Percentiles rank a stretch among this genome's conserved stretches.
Evolutionary conservation across 2,888 invertebrate genomes (phyloP).

Genomic region (Eristalinus sepulchralis): DNA sequence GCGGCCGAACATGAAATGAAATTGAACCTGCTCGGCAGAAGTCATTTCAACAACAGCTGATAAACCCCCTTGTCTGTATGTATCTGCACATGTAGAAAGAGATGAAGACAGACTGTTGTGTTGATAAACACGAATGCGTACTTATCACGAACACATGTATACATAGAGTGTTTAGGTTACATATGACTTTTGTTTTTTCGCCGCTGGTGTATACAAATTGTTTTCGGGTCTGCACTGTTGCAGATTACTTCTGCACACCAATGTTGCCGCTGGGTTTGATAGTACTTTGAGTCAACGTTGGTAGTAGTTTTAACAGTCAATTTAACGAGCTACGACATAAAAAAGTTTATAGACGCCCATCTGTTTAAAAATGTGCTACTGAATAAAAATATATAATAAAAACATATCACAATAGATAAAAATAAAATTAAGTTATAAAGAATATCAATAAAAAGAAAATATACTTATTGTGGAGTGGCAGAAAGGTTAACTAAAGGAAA

Average conservation of each 20-base stretch:
- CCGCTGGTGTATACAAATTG: neutral
- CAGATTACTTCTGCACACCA: neutral
- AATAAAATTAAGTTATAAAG: too few species aligned
- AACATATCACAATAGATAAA: too few species aligned
- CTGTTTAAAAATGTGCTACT: too few species aligned
- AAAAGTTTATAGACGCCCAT: too few species aligned
- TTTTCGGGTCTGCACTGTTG: neutral
- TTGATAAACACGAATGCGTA: neutral
- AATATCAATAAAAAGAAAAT: too few species aligned
- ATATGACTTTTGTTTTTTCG: neutral
- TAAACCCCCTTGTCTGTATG: neutral
- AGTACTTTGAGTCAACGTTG: neutral
- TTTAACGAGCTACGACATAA: too few species aligned
- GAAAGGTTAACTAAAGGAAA: too few species aligned
- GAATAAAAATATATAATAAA: too few species aligned
- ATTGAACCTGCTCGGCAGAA: neutral
- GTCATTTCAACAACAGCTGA: neutral
- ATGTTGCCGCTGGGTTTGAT: constrained; percentile 1
- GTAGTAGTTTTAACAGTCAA: too few species aligned
- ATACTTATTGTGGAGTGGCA: too few species aligned
- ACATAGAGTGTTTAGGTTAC: neutral
- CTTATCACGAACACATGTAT: neutral
- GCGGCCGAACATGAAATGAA: neutral
- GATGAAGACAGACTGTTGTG: neutral
- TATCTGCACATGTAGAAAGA: neutral